phyloP scores from a whole-genome alignment of 1,140 invertebrate species.

The Cataglyphis hispanica region DNA sequence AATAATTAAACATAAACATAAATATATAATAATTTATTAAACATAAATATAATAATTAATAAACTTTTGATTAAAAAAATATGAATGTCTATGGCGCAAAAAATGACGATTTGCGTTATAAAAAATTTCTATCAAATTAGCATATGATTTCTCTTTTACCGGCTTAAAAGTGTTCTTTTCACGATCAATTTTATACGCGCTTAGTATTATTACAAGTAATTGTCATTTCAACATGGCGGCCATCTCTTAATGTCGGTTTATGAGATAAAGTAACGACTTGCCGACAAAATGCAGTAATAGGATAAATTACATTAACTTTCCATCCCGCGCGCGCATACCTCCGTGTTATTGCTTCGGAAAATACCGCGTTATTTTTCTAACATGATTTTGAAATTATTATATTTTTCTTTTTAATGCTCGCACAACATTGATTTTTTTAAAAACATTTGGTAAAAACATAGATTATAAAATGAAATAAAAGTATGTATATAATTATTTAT shows the following conservation, averaged over 20 bases:
- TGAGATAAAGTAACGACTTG: conserved; percentile 60
- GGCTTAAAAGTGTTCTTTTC: conserved; percentile 21
- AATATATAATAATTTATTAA: neutral
- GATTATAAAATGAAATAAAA: neutral
- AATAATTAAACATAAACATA: too few species aligned
- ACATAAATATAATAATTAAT: neutral
- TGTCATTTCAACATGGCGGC: conserved; percentile 55
- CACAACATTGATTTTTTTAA: neutral
- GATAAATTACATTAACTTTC: conserved; percentile 62
- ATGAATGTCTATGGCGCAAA: neutral
- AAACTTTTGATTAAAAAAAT: neutral
- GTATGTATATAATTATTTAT: neutral
- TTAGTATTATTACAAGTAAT: conserved; percentile 58
- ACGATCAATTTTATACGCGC: conserved; percentile 45
- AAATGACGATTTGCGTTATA: neutral
- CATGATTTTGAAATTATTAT: neutral
- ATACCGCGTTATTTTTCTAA: conserved; percentile 19
- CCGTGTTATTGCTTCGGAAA: neutral
- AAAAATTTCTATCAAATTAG: neutral
- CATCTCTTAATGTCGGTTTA: conserved; percentile 55
- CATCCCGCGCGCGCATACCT: conserved; percentile 7
- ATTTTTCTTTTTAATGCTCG: neutral
- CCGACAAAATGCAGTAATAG: conserved; percentile 49
- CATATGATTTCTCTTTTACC: too few species aligned
- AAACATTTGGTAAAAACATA: neutral